Evolutionary conservation across 2,797 vertebrate genomes (phyloP).

Genomic region (Hypotaenidia okinawae): DNA sequence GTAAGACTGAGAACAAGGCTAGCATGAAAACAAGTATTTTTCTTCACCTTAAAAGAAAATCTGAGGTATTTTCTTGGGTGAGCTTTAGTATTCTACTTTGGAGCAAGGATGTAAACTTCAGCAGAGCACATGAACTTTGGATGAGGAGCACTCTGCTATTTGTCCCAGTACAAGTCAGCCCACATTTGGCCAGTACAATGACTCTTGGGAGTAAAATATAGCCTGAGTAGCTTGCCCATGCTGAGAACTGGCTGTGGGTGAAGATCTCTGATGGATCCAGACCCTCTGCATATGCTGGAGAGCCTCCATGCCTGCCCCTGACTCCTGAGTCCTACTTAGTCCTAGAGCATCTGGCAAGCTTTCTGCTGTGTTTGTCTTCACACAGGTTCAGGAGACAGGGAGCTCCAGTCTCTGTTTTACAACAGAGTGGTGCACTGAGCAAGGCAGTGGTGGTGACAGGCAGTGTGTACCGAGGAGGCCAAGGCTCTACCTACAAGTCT

Average conservation of each 20-base stretch:
- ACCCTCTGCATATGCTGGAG: background rate
- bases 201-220: background rate
- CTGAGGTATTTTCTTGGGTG: background rate
- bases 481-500: fast-evolving
- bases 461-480: background rate
- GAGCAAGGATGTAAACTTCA: background rate
- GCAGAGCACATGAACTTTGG: background rate
- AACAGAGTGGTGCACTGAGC: fast-evolving
- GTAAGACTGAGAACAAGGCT: background rate
- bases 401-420: background rate
- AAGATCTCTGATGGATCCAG: background rate
- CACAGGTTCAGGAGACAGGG: fast-evolving
- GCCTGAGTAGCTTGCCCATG: background rate
- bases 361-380: background rate
- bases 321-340: background rate
- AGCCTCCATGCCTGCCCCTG: background rate
- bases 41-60: background rate
- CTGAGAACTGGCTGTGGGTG: fast-evolving
- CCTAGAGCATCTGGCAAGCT: background rate
- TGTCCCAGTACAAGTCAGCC: background rate
- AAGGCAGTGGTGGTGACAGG: background rate
- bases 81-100: background rate
- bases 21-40: background rate
- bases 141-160: background rate
- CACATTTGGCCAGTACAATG: background rate